phyloP scores from a whole-genome alignment of 23 tunicate genomes.

The Ciona savignyi region DNA sequence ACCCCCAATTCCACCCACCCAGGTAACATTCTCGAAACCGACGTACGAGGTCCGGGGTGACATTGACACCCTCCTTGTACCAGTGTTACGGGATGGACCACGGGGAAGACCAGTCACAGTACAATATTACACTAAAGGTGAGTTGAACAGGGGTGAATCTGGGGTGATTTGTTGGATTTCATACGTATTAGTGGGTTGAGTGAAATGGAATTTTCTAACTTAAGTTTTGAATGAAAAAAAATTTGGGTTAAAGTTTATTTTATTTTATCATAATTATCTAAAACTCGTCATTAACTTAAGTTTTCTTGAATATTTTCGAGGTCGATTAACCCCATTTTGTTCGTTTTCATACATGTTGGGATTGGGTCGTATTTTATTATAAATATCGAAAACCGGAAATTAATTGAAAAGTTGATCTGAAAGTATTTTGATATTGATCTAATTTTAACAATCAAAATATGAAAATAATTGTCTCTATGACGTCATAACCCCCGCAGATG shows the following conservation, averaged over 20 bases:
- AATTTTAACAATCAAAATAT: too few relatives aligned
- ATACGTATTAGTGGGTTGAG: not conserved
- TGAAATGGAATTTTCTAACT: too few relatives aligned
- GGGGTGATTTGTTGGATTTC: not conserved
- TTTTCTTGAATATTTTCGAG: not conserved
- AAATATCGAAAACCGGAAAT: too few relatives aligned
- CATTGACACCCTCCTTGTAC: constrained; percentile 63
- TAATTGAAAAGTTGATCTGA: too few relatives aligned
- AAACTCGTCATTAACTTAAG: too few relatives aligned
- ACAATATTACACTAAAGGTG: constrained; percentile 63
- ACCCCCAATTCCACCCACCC: too few relatives aligned
- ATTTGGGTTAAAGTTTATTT: too few relatives aligned
- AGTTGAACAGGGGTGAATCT: not conserved
- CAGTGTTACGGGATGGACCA: constrained; percentile 76
- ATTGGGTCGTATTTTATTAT: too few relatives aligned
- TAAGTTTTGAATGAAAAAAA: too few relatives aligned
- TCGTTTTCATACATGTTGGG: too few relatives aligned
- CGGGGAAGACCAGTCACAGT: constrained; percentile 73
- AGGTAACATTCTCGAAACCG: constrained; percentile 29
- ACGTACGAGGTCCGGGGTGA: constrained; percentile 63
- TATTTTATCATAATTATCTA: too few relatives aligned
- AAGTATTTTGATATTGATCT: too few relatives aligned
- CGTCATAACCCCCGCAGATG: constrained; percentile 34
- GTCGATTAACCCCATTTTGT: not conserved
- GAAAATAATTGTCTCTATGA: not conserved